Conservation (phyloP, 2,113 vertebrate genomes). For the Microtus pennsylvanicus region DNA sequence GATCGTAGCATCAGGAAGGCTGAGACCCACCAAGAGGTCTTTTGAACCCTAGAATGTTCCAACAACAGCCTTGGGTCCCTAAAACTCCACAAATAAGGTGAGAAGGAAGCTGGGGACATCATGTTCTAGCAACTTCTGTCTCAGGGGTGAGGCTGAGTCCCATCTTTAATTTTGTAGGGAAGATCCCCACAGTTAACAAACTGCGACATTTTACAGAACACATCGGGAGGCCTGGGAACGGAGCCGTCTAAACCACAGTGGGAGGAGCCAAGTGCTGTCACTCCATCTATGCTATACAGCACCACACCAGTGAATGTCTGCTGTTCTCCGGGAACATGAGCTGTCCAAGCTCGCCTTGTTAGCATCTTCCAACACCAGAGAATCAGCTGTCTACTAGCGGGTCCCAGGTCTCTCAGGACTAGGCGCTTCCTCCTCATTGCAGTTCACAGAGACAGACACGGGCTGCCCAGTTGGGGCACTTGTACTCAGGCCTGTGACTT, state of each 20-base stretch:
- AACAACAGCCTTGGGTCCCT: neutral
- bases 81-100: neutral
- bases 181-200: neutral
- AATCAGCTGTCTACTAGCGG: accelerated
- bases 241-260: accelerated
- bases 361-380: accelerated
- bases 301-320: accelerated
- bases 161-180: no score
- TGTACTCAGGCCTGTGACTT: accelerated
- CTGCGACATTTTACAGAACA: neutral
- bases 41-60: neutral
- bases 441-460: no score
- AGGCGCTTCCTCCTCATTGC: accelerated
- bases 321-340: neutral
- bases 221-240: neutral
- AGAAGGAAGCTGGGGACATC: neutral
- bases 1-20: neutral
- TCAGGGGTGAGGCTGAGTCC: neutral
- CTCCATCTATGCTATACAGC: accelerated
- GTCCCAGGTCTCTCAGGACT: neutral
- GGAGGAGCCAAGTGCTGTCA: neutral
- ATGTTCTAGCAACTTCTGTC: neutral
- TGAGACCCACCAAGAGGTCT: neutral
- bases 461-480: no score
- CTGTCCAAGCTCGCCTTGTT: neutral